Evolutionary conservation across 2,113 vertebrate genomes (phyloP).

Genomic region (Cyprinodon brontotheroides): DNA sequence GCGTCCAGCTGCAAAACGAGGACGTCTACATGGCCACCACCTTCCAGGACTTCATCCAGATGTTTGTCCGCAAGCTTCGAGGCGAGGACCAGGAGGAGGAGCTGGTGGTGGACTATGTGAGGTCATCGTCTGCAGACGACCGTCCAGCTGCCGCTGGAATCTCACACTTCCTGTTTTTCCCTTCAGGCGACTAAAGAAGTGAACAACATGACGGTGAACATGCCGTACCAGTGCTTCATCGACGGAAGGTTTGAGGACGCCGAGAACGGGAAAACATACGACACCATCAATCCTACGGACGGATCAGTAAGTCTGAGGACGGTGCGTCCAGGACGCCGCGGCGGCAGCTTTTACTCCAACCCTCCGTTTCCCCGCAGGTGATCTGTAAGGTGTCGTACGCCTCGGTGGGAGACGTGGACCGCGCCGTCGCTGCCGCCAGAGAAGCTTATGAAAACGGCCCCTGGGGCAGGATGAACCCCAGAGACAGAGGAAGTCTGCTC

Average conservation of each 20-base stretch:
- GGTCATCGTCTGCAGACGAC: conserved; percentile 15
- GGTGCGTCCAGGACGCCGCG: too few relatives aligned
- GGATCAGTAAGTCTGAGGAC: conserved; percentile 66
- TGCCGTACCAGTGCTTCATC: conserved; percentile 84
- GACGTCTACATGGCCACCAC: conserved; percentile 90
- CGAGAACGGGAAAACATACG: conserved; percentile 77
- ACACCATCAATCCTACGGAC: conserved; percentile 80
- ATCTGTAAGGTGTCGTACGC: conserved; percentile 83
- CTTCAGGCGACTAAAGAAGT: conserved; percentile 75
- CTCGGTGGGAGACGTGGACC: conserved; percentile 82
- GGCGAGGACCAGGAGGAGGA: conserved; percentile 82
- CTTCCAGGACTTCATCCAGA: conserved; percentile 87
- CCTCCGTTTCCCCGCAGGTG: conserved; percentile 57
- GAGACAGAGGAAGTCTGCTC: conserved; percentile 81
- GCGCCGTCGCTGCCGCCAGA: conserved; percentile 81
- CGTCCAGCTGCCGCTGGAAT: background rate
- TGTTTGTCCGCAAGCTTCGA: conserved; percentile 83
- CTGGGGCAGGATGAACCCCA: conserved; percentile 85
- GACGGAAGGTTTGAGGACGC: conserved; percentile 82
- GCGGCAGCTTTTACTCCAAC: too few relatives aligned
- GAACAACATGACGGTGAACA: conserved; percentile 82
- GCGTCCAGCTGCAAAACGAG: conserved; percentile 84
- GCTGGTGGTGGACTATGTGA: conserved; percentile 81
- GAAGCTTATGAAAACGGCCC: conserved; percentile 79
- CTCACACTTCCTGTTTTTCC: background rate